phyloP scores from a whole-genome alignment of 23 tunicate genomes.

The Phallusia fumigata region DNA sequence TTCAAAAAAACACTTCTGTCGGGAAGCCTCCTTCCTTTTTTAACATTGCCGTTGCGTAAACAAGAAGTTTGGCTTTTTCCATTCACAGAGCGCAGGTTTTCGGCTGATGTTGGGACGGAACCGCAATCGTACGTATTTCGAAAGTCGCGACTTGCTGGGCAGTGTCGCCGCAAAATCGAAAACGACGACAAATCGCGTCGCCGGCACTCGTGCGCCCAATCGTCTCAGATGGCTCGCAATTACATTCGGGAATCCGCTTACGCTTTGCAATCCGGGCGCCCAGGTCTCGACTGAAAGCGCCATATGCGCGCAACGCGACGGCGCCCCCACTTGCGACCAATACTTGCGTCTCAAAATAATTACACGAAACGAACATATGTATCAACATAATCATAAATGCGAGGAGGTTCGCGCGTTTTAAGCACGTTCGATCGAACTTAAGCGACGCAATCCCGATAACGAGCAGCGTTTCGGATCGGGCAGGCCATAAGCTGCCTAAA shows the following conservation, averaged over 20 bases:
- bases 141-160: no score
- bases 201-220: constrained; percentile 3
- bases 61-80: no score
- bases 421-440: background rate
- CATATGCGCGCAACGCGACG: background rate
- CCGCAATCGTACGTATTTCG: no score
- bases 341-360: background rate
- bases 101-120: no score
- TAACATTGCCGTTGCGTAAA: no score
- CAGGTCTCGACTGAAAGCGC: background rate
- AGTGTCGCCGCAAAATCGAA: background rate
- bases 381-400: constrained; percentile 1
- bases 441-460: background rate
- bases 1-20: no score
- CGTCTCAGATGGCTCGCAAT: constrained; percentile 9
- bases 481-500: no score
- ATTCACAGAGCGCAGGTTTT: no score
- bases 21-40: no score
- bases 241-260: constrained; percentile 8
- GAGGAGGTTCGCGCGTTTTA: background rate
- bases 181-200: background rate
- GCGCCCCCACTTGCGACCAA: background rate
- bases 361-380: background rate
- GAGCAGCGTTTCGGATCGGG: background rate
- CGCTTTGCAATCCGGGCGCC: background rate